Evolutionary conservation across 2,888 invertebrate species (phyloP).

Genomic region (Drosophila mimica): DNA sequence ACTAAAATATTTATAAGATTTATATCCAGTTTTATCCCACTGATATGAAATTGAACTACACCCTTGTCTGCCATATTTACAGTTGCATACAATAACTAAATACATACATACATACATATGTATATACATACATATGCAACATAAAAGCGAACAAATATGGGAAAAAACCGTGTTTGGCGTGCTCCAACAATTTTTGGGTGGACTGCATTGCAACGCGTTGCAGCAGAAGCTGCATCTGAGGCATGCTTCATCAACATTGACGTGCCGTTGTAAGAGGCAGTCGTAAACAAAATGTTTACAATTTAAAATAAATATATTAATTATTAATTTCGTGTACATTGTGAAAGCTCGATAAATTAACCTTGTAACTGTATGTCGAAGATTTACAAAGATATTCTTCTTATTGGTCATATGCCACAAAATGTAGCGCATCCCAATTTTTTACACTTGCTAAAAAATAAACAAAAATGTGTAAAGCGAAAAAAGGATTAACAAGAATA

Average conservation of each 20-base stretch:
- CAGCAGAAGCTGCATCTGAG: conserved; percentile 27
- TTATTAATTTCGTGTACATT: neutral
- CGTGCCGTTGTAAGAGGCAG: conserved; percentile 12
- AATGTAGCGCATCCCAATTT: conserved; percentile 26
- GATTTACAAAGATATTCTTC: neutral
- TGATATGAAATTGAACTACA: conserved; percentile 12
- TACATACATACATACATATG: conserved; percentile 5
- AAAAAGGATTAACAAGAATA: conserved; percentile 16
- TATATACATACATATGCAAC: neutral
- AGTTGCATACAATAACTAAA: conserved; percentile 22
- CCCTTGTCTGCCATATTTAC: conserved; percentile 36
- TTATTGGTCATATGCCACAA: conserved; percentile 16
- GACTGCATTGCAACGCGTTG: conserved; percentile 30
- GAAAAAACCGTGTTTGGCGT: conserved; percentile 32
- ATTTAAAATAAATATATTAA: neutral
- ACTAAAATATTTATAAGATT: too few relatives aligned
- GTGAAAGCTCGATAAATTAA: neutral
- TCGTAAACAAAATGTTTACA: conserved; percentile 12
- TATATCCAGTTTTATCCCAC: neutral
- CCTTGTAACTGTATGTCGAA: neutral
- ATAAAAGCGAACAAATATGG: conserved; percentile 28
- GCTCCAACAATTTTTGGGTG: conserved; percentile 31
- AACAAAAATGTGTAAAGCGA: conserved; percentile 34
- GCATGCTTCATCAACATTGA: conserved; percentile 53
- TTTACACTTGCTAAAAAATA: conserved; percentile 25